A percentile compares a stretch with the other conserved stretches of the same genome.
These are phyloP conservation scores for Hydrophis major DNA, from an alignment of 2,797 vertebrate genomes.

Conservation along the genomic window DNA sequence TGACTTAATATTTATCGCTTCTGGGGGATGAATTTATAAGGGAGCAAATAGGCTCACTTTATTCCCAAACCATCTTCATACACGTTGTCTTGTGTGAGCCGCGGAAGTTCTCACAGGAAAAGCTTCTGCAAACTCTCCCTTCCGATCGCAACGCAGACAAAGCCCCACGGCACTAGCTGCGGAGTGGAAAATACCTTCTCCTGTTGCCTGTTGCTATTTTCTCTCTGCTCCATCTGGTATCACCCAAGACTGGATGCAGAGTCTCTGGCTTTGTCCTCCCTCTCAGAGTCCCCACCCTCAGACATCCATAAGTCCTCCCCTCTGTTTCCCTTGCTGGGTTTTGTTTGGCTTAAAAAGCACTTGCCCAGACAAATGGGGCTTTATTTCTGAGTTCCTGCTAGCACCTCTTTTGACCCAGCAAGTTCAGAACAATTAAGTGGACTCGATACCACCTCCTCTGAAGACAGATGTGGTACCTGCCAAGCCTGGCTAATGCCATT, in stretches of 20 bases:
- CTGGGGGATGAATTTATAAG: neutral
- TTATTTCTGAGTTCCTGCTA: conserved; percentile 33
- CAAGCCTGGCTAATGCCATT: neutral
- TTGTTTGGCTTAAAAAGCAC: conserved; percentile 5
- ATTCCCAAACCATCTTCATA: accelerated
- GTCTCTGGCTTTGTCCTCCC: conserved; percentile 8
- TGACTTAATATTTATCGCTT: neutral
- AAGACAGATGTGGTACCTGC: conserved; percentile 23
- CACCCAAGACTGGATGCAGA: neutral
- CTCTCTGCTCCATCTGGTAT: conserved; percentile 8
- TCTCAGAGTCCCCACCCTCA: conserved; percentile 43
- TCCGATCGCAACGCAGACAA: neutral
- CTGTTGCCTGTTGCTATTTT: neutral
- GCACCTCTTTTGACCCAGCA: neutral
- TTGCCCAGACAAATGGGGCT: conserved; percentile 5
- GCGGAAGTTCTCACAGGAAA: neutral
- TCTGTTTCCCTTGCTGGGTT: conserved; percentile 45
- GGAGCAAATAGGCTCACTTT: accelerated
- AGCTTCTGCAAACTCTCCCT: neutral
- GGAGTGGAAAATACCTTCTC: conserved; percentile 41
- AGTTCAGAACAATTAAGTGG: neutral
- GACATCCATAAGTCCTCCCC: conserved; percentile 42
- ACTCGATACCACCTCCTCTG: conserved; percentile 20
- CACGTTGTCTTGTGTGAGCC: neutral
- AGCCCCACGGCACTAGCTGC: conserved; percentile 2